Conservation (phyloP, 1,140 invertebrate species). For the Pogonomyrmex barbatus region DNA sequence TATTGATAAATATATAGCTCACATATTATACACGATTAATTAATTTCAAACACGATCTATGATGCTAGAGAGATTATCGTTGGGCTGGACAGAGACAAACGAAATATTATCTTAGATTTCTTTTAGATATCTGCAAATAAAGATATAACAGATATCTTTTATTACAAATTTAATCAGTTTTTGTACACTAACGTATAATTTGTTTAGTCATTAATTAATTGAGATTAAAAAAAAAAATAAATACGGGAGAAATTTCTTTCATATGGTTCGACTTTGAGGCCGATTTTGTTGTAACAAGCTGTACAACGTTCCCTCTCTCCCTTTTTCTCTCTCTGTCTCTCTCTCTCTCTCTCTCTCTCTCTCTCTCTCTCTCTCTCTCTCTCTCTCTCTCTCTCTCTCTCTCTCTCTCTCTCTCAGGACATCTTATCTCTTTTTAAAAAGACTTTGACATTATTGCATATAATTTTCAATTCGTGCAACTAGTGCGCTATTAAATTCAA, state of each 20-base stretch:
- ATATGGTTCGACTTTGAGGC: not conserved
- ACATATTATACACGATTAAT: constrained; percentile 35
- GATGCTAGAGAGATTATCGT: constrained; percentile 19
- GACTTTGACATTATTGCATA: constrained; percentile 21
- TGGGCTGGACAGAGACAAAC: constrained; percentile 41
- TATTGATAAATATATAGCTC: constrained; percentile 46
- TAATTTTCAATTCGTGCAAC: constrained; percentile 30
- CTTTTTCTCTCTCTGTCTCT: not conserved
- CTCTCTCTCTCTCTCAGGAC: not conserved
- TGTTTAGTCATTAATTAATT: constrained; percentile 15
- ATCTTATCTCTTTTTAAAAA: constrained; percentile 11
- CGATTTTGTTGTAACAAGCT: constrained; percentile 18
- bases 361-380: not conserved
- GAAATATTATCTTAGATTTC: constrained; percentile 12
- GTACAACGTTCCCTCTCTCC: not conserved
- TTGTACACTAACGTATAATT: constrained; percentile 32
- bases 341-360: constrained; percentile 2
- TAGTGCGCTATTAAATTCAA: constrained; percentile 58
- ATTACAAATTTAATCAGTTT: constrained; percentile 20
- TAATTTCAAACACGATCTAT: constrained; percentile 26
- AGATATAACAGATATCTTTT: constrained; percentile 26
- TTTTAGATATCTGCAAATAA: constrained; percentile 23
- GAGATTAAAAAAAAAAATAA: not conserved
- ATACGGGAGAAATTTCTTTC: constrained; percentile 29
- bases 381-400: not conserved